Conservation (phyloP, 2,113 vertebrate species). For the Hymenochirus boettgeri region DNA sequence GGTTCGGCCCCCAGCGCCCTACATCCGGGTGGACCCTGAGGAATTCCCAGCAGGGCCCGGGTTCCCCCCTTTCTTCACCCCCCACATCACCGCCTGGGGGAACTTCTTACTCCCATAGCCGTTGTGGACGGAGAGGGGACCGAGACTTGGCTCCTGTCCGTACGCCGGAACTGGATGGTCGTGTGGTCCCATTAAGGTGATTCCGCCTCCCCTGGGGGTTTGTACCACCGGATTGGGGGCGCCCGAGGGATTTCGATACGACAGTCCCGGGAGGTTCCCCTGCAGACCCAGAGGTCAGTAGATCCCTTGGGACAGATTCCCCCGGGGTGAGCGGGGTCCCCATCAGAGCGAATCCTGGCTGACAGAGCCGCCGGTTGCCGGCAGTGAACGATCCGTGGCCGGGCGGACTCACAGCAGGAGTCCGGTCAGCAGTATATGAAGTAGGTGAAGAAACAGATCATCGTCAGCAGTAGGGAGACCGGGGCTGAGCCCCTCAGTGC, state of each 20-base stretch:
- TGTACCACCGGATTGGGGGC: too few relatives aligned
- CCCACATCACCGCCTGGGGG: constrained; percentile 58
- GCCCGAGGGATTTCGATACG: too few relatives aligned
- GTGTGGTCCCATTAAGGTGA: not conserved
- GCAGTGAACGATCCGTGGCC: not conserved
- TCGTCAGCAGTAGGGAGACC: constrained; percentile 71
- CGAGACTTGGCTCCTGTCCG: too few relatives aligned
- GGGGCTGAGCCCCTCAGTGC: constrained; percentile 67
- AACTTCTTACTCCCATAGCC: constrained; percentile 54
- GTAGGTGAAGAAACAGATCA: constrained; percentile 72
- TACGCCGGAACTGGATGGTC: constrained; percentile 3
- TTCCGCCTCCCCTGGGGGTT: not conserved
- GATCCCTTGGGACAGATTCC: not conserved
- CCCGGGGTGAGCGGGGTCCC: too few relatives aligned
- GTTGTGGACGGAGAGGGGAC: constrained; percentile 38
- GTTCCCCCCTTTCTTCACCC: constrained; percentile 78
- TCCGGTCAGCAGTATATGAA: constrained; percentile 75
- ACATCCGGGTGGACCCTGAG: constrained; percentile 74
- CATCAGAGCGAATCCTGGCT: too few relatives aligned
- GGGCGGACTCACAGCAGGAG: constrained; percentile 60
- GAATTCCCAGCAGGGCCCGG: constrained; percentile 74
- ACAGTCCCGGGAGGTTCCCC: too few relatives aligned
- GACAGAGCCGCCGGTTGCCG: not conserved
- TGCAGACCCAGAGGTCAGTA: not conserved
- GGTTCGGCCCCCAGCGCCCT: constrained; percentile 73